These are phyloP conservation scores for Phalacrocorax pelagicus DNA, from an alignment of 2,113 vertebrate genomes.

Conservation along the genomic window DNA sequence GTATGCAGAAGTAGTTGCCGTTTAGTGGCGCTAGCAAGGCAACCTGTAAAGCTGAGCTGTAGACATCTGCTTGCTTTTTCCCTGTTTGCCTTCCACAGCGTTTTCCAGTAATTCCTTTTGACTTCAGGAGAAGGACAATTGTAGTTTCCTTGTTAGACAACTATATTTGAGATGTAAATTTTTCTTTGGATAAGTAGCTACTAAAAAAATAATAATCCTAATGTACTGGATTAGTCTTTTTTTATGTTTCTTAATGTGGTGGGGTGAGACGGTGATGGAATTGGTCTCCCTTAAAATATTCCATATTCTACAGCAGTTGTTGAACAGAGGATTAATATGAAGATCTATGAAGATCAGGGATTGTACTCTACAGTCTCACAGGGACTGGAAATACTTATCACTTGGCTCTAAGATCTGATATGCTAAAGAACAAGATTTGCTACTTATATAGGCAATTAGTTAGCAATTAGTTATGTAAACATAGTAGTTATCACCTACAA, in stretches of 20 bases:
- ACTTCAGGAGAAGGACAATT: not conserved
- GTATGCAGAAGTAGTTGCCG: not conserved
- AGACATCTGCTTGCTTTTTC: not conserved
- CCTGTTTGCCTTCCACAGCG: not conserved
- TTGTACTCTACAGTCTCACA: not conserved
- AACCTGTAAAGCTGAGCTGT: not conserved
- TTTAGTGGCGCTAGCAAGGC: not conserved
- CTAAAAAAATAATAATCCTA: not conserved
- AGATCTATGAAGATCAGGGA: not conserved
- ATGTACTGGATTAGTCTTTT: not conserved
- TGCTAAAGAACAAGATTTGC: not conserved
- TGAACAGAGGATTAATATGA: slow-evolving; percentile 5
- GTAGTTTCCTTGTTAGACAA: not conserved
- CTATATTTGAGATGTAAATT: not conserved
- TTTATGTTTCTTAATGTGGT: not conserved
- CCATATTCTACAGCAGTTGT: not conserved
- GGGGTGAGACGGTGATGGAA: not conserved
- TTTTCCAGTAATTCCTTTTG: not conserved
- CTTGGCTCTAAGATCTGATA: slow-evolving; percentile 1
- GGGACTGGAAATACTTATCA: slow-evolving; percentile 13
- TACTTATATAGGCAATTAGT: slow-evolving; percentile 1
- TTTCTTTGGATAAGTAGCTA: not conserved
- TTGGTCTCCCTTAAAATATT: not conserved
- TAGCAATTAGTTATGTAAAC: slow-evolving; percentile 31
- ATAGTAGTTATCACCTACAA: not conserved